Evolutionary conservation across 2,797 vertebrate genomes (phyloP).

Genomic region (Tapirus indicus): DNA sequence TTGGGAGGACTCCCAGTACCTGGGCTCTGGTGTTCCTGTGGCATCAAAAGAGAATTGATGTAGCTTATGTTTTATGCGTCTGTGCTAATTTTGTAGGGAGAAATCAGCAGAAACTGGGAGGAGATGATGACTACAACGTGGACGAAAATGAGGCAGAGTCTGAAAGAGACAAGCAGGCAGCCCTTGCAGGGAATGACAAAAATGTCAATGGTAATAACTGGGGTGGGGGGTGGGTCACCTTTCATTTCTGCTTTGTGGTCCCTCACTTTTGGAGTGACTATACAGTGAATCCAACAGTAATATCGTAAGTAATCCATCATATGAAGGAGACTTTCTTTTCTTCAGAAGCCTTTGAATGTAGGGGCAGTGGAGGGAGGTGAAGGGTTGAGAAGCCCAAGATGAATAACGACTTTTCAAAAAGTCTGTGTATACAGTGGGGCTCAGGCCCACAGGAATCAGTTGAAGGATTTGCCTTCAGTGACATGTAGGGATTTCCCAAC

Average conservation of each 20-base stretch:
- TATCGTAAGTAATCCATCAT: neutral
- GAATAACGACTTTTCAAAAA: neutral
- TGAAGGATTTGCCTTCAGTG: neutral
- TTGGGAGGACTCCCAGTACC: neutral
- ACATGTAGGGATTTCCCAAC: neutral
- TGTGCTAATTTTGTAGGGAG: conserved; percentile 74
- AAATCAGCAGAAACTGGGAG: conserved; percentile 88
- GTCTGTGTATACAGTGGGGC: neutral
- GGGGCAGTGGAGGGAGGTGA: neutral
- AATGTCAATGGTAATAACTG: conserved; percentile 82
- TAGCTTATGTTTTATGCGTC: neutral
- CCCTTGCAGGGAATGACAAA: conserved; percentile 90
- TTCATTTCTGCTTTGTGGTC: neutral
- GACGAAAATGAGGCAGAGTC: conserved; percentile 96
- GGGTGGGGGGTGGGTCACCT: neutral
- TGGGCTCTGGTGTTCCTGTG: neutral
- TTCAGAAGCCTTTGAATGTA: neutral
- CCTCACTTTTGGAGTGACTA: neutral
- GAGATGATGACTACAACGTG: conserved; percentile 93
- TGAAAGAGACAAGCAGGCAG: conserved; percentile 96
- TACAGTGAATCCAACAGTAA: neutral
- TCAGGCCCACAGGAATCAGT: neutral
- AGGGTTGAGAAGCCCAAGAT: neutral
- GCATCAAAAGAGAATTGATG: neutral
- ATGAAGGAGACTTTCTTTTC: neutral